Evolutionary conservation across 2,113 vertebrate species (phyloP).

Genomic region (Seriola dumerili): DNA sequence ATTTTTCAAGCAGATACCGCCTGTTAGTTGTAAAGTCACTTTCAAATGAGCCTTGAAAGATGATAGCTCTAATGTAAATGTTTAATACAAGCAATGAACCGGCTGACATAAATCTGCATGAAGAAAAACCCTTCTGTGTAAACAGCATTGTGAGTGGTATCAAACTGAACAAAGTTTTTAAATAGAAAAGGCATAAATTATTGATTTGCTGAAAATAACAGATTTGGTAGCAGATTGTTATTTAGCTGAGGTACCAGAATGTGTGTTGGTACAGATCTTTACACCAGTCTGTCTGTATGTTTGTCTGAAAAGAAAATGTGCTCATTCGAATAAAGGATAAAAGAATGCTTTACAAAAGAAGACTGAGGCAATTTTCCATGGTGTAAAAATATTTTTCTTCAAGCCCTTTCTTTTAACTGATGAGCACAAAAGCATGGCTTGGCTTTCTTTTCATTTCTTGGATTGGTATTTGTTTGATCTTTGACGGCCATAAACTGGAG

Average conservation of each 20-base stretch:
- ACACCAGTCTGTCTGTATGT: conserved; percentile 13
- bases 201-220: conserved; percentile 43
- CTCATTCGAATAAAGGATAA: conserved; percentile 12
- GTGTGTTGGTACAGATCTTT: conserved; percentile 12
- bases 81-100: conserved; percentile 1
- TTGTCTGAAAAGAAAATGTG: conserved; percentile 38
- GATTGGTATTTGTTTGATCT: background rate
- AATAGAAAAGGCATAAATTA: conserved; percentile 26
- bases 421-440: background rate
- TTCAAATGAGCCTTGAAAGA: conserved; percentile 23
- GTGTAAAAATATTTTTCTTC: conserved; percentile 14
- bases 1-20: conserved; percentile 16
- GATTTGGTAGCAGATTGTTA: conserved; percentile 37
- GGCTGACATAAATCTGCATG: conserved; percentile 12
- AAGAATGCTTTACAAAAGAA: background rate
- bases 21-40: background rate
- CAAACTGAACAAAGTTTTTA: background rate
- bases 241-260: conserved; percentile 11
- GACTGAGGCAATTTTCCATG: conserved; percentile 8
- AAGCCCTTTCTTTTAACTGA: conserved; percentile 1
- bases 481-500: background rate
- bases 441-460: background rate
- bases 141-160: background rate
- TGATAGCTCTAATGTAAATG: conserved; percentile 5
- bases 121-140: background rate